These are phyloP conservation scores for Digitonthophagus gazella DNA, from an alignment of 2,888 invertebrate species.

Conservation along the genomic window DNA sequence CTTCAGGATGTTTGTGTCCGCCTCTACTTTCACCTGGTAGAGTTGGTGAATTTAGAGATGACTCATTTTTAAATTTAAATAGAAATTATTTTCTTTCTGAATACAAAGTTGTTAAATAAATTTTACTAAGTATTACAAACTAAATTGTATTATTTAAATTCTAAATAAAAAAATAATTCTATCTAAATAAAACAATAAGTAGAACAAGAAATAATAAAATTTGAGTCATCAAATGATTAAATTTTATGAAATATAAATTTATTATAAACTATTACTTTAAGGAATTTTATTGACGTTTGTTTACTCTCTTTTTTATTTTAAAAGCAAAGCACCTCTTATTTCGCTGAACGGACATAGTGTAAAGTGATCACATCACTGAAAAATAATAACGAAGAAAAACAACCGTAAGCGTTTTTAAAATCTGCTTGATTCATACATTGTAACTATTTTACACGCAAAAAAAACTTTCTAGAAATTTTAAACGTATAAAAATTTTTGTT, in stretches of 20 bases:
- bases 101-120: neutral
- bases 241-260: neutral
- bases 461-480: no score
- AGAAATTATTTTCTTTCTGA: neutral
- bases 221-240: neutral
- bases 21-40: neutral
- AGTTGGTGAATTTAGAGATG: no score
- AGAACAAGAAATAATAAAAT: neutral
- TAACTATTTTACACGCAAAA: neutral
- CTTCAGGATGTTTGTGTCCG: neutral
- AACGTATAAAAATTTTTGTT: no score
- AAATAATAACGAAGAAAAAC: neutral
- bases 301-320: no score
- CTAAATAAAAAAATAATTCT: neutral
- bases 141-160: neutral
- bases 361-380: neutral
- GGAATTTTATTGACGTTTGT: no score
- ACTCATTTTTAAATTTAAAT: neutral
- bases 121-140: neutral
- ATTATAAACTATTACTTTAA: neutral
- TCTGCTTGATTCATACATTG: neutral
- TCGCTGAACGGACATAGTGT: neutral
- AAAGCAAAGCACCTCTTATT: neutral
- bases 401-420: neutral
- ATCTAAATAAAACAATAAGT: neutral